Percentiles rank a stretch among this genome's conserved stretches.
These are phyloP conservation scores for Clarias macrocephalus DNA, from an alignment of 2,113 vertebrate species.

Conservation along the genomic window DNA sequence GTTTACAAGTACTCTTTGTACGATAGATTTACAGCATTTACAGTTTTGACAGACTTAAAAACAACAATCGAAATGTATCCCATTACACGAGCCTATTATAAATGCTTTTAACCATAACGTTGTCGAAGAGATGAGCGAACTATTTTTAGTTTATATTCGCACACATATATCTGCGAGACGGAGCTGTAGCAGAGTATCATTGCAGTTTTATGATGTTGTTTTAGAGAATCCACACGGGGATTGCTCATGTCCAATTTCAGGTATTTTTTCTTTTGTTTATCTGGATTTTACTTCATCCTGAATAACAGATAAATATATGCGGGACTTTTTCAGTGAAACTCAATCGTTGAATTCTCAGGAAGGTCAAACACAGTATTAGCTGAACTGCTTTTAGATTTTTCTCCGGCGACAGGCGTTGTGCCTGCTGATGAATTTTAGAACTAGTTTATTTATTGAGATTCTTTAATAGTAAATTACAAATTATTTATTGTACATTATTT, in stretches of 20 bases:
- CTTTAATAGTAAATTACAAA: slow-evolving; percentile 93
- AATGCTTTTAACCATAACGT: slow-evolving; percentile 65
- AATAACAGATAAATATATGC: slow-evolving; percentile 48
- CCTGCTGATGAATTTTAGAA: slow-evolving; percentile 84
- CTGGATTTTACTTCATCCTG: slow-evolving; percentile 37
- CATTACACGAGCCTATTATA: slow-evolving; percentile 28
- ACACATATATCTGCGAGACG: slow-evolving; percentile 38
- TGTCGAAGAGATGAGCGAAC: slow-evolving; percentile 57
- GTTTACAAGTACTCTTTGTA: slow-evolving; percentile 89
- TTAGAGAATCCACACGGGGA: slow-evolving; percentile 59
- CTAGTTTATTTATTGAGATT: slow-evolving; percentile 98
- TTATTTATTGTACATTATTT: slow-evolving; percentile 99
- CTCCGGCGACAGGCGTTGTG: slow-evolving; percentile 59
- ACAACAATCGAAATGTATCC: slow-evolving; percentile 55
- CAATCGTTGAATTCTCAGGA: slow-evolving; percentile 81
- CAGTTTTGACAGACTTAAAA: slow-evolving; percentile 71
- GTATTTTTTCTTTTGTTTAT: slow-evolving; percentile 66
- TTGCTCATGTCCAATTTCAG: slow-evolving; percentile 67
- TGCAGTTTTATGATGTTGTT: slow-evolving; percentile 54
- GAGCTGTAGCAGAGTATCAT: slow-evolving; percentile 39
- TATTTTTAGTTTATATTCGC: slow-evolving; percentile 48
- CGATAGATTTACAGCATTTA: slow-evolving; percentile 85
- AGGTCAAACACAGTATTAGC: slow-evolving; percentile 62
- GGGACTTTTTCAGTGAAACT: slow-evolving; percentile 68
- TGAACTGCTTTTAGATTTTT: slow-evolving; percentile 74